Evolutionary conservation across 1,140 invertebrate species (phyloP), one percentile per base, ranked within the genome.

Genomic region (Papilio dardanus): DNA sequence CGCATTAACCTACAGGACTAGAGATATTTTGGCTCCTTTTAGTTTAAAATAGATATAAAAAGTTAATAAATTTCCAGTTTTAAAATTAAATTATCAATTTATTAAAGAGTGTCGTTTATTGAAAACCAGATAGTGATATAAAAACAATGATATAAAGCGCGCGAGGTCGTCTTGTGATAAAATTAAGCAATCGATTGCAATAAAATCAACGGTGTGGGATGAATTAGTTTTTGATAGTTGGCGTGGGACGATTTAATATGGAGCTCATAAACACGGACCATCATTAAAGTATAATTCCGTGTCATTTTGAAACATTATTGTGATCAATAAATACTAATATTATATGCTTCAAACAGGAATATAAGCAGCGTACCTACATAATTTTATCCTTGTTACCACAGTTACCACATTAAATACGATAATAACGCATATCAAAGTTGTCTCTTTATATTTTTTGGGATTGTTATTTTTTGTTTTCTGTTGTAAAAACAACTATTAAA

Each of bases 201-300:
- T 35, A 21, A 31, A 68, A 21, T 35, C 19, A 12, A 21, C 33
- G 35, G 66, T 68, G 66, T 68, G 66, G 66, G 66, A 68, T 37
- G 66, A 68, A 37, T 69, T 68, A 24, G 24, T 62, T 62, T 62
- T 62, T 62, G 24, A 62, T 62, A 62, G 67, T 69, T 40, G 19
- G 35, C 33, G 67, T 69, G 67, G 67, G 67, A 35, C 19, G 66
- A 40, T 37, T 69, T 68, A 42, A 75, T 74, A 68, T 65, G 21
- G 46, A 33, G 19, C 33, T 28, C 50, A 31, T 74, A 75, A 74
- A 37, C 35, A 69, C 8, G 35, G 35, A 42, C 66, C 10, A 62
- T 16, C 24, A 30, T 62, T 62, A 62, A 62, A 62, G 8, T 62
- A 62, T 28, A 24, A 54, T 54, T 54, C 21, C 2, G 19, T 54